A percentile compares a stretch with the other conserved stretches of the same genome.
These are phyloP conservation scores for Orgyia antiqua DNA, from an alignment of 2,888 invertebrate species.

Conservation along the genomic window DNA sequence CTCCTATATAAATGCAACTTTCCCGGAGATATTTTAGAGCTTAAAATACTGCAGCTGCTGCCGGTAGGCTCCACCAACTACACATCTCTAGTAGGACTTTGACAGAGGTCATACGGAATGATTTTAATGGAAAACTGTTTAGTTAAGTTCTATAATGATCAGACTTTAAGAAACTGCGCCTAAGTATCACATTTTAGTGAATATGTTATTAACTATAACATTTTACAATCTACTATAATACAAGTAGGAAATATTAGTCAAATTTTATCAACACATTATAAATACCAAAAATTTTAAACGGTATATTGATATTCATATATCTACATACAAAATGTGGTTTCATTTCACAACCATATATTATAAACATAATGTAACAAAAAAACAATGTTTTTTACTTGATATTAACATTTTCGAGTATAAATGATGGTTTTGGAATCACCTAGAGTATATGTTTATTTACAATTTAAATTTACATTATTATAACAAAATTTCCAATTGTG, in stretches of 20 bases:
- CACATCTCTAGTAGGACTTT: too few relatives aligned
- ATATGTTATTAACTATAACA: constrained; percentile 37
- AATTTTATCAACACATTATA: constrained; percentile 25
- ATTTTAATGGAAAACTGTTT: too few relatives aligned
- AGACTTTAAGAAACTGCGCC: too few relatives aligned
- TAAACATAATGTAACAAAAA: constrained; percentile 30
- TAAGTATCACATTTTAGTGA: constrained; percentile 55
- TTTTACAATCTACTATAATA: constrained; percentile 32
- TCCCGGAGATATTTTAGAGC: too few relatives aligned
- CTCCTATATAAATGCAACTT: too few relatives aligned
- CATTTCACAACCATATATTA: constrained; percentile 55
- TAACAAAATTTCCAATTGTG: constrained; percentile 34
- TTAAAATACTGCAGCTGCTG: too few relatives aligned
- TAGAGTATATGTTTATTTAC: constrained; percentile 36
- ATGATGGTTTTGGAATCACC: constrained; percentile 30
- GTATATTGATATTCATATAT: constrained; percentile 25
- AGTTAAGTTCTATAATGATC: too few relatives aligned
- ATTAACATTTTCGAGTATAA: constrained; percentile 36
- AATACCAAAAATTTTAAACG: constrained; percentile 21
- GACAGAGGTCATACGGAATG: too few relatives aligned
- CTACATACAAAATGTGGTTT: constrained; percentile 24
- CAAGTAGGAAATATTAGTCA: constrained; percentile 32
- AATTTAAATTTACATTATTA: constrained; percentile 31
- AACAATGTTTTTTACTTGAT: constrained; percentile 20
- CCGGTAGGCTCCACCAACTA: too few relatives aligned